Evolutionary conservation across 1,140 invertebrate genomes (phyloP), one percentile per base, ranked within the genome.

Genomic region (Calosoma granatense): DNA sequence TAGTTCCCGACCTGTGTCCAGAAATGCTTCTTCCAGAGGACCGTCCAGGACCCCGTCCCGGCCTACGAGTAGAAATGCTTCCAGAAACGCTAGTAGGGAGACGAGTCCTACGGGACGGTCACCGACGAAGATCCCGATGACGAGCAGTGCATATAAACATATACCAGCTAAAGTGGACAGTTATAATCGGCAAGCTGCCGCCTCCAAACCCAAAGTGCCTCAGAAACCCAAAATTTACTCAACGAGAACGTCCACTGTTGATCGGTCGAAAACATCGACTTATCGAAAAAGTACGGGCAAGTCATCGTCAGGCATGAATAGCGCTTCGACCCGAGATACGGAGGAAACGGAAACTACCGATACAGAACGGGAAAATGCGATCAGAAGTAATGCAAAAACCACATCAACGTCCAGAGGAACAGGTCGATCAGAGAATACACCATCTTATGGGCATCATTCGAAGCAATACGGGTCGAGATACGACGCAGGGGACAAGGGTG

Each of bases 101-200:
- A 26, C 64, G 0, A 67, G 67, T 51, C 67, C 67, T 12, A 55
- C 52, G 14, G 63, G 63, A 39, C 58, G 55, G 2, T 64, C 62
- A 1, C 64, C 65, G 30, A 65, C 59, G 2, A 68, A 61, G 58
- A 63, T 63, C 20, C 63, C 64, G 11, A 55, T 62, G 14, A 65
- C 62, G 23, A 64, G 59, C 52, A 53, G 22, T 53, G 22, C 12
- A 14, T 70, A 70, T 53, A 61, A 61, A 58, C 65, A 70, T 56
- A 64, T 71, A 30, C 63, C 64, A 58, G 59, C 69, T 22, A 72
- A 71, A 64, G 65, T 72, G 47, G 67, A 70, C 62, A 70, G 59
- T 62, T 67, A 61, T 59, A 66, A 63, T 64, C 21, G 17, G 23
- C 9, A 14, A 20, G 60, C 60, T 43, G 63, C 61, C 58, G 56